phyloP scores from a whole-genome alignment of 1,140 invertebrate species.

The Chrysomallon squamiferum region DNA sequence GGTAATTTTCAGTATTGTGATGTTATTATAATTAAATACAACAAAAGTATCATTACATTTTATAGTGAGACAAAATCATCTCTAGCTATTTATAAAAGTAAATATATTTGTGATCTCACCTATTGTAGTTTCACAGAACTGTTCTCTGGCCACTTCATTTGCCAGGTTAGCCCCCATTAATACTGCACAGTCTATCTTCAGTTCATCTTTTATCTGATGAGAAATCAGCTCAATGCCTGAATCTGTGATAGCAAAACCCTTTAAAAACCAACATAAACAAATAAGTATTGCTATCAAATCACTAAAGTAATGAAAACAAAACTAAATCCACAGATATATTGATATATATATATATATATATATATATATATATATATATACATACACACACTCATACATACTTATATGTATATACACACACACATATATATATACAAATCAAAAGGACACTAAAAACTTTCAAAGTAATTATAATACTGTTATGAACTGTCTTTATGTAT shows the following conservation, averaged over 20 bases:
- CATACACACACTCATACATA: no score
- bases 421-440: no score
- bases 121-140: slow-evolving; percentile 99
- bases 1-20: no score
- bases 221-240: slow-evolving; percentile 46
- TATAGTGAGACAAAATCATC: not conserved
- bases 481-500: not conserved
- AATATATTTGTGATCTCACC: no score
- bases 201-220: slow-evolving; percentile 34
- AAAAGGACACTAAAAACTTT: no score
- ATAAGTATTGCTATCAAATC: no score
- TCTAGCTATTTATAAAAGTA: not conserved
- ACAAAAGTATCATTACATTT: no score
- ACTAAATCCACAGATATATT: no score
- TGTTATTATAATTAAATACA: no score
- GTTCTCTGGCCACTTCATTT: slow-evolving; percentile 90
- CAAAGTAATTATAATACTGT: not conserved
- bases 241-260: slow-evolving; percentile 50
- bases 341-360: no score
- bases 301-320: not conserved
- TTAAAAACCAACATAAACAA: slow-evolving; percentile 8
- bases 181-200: slow-evolving; percentile 73
- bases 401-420: no score
- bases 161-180: slow-evolving; percentile 99
- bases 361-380: no score